Evolutionary conservation across 92 coral and sea anemone genomes (phyloP).

Genomic region (Montipora capitata): DNA sequence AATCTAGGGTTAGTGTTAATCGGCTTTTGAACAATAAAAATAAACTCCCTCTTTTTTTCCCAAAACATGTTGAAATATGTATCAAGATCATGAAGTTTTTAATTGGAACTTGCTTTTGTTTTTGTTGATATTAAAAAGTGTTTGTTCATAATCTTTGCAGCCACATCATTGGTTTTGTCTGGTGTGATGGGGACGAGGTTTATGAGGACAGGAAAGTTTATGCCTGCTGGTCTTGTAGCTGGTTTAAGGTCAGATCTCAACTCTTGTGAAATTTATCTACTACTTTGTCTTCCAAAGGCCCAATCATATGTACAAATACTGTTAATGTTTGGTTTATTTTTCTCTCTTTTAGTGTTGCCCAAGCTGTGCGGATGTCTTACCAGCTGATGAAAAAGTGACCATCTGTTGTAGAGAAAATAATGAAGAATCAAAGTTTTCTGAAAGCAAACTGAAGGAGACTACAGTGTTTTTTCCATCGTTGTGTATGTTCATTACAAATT

Average conservation of each 20-base stretch:
- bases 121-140: not conserved
- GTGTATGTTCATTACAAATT: too few species aligned
- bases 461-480: not conserved
- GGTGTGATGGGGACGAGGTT: constrained; percentile 95
- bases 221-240: constrained; percentile 98
- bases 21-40: too few species aligned
- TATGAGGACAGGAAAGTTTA: constrained; percentile 91
- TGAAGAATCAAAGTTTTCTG: not conserved
- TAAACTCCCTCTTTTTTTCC: too few species aligned
- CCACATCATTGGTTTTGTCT: constrained; percentile 88
- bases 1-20: too few species aligned
- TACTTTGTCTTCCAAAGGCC: too few species aligned
- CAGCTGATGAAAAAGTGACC: constrained; percentile 67
- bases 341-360: constrained; percentile 66
- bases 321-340: not conserved
- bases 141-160: constrained; percentile 46
- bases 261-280: not conserved
- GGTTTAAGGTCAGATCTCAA: constrained; percentile 76
- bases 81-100: too few species aligned
- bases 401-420: not conserved
- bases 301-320: too few species aligned
- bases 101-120: not conserved
- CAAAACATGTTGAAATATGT: too few species aligned
- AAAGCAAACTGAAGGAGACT: not conserved
- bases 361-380: constrained; percentile 88